Evolutionary conservation across 1,140 invertebrate genomes (phyloP).

Genomic region (Dreissena rostriformis): DNA sequence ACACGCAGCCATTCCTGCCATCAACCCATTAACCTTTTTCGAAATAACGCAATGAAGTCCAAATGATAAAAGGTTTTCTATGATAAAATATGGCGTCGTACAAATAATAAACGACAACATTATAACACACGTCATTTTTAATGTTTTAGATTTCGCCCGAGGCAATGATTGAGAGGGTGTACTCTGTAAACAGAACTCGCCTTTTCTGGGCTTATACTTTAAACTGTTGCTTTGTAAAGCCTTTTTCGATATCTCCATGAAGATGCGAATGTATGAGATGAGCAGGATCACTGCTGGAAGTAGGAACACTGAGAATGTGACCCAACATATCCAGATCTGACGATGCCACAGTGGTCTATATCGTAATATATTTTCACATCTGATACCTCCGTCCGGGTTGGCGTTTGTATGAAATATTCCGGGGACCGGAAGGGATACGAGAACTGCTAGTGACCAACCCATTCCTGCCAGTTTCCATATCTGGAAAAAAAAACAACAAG

Average conservation of each 20-base stretch:
- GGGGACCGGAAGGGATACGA: slow-evolving; percentile 73
- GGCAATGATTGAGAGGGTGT: slow-evolving; percentile 76
- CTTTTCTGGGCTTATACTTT: slow-evolving; percentile 42
- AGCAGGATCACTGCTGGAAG: slow-evolving; percentile 75
- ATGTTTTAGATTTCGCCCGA: slow-evolving; percentile 80
- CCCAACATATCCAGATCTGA: slow-evolving; percentile 76
- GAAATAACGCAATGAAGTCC: slow-evolving; percentile 69
- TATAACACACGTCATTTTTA: slow-evolving; percentile 81
- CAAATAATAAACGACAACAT: slow-evolving; percentile 76
- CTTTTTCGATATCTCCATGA: slow-evolving; percentile 76
- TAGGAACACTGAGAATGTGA: slow-evolving; percentile 73
- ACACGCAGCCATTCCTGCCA: slow-evolving; percentile 75
- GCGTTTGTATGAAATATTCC: slow-evolving; percentile 72
- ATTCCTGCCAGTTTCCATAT: slow-evolving; percentile 74
- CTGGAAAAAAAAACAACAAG: slow-evolving; percentile 59
- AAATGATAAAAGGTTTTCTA: slow-evolving; percentile 79
- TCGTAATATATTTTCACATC: slow-evolving; percentile 77
- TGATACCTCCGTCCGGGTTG: slow-evolving; percentile 50
- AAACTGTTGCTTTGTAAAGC: slow-evolving; percentile 63
- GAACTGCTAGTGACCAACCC: slow-evolving; percentile 73
- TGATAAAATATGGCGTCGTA: slow-evolving; percentile 79
- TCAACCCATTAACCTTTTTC: slow-evolving; percentile 64
- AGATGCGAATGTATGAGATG: slow-evolving; percentile 77
- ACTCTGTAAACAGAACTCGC: slow-evolving; percentile 75
- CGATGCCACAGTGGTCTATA: slow-evolving; percentile 67